Conservation (phyloP, 2,797 vertebrate species). For the Anabas testudineus region DNA sequence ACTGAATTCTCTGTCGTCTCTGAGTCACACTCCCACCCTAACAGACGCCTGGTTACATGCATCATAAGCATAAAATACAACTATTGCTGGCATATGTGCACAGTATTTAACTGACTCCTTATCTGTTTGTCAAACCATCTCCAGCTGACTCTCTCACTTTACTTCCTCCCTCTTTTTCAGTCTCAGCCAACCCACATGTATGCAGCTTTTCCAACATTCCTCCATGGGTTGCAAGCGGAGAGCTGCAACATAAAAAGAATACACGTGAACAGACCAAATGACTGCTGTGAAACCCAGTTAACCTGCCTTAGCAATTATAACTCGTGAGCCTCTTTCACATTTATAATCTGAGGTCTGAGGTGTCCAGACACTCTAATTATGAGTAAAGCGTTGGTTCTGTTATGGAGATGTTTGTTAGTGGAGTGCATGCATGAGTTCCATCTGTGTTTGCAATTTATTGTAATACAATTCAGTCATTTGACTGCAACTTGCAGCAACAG, state of each 20-base stretch:
- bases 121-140: conserved; percentile 20
- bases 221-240: background rate
- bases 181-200: conserved; percentile 26
- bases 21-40: conserved; percentile 6
- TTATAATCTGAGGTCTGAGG: conserved; percentile 28
- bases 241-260: background rate
- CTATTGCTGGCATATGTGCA: conserved; percentile 11
- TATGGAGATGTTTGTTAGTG: conserved; percentile 51
- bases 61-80: background rate
- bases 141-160: conserved; percentile 16
- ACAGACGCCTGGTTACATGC: background rate
- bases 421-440: conserved; percentile 24
- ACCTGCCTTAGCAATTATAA: background rate
- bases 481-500: conserved; percentile 32
- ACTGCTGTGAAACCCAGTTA: conserved; percentile 3
- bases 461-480: conserved; percentile 51
- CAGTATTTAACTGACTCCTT: conserved; percentile 7
- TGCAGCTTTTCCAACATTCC: conserved; percentile 23
- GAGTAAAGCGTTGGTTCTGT: conserved; percentile 12
- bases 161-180: background rate
- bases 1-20: conserved; percentile 9
- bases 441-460: conserved; percentile 66
- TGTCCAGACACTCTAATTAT: conserved; percentile 12
- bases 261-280: conserved; percentile 1
- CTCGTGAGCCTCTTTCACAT: conserved; percentile 22